A percentile compares a stretch with the other conserved stretches of the same genome.
These are phyloP conservation scores for Lacanobia oleracea DNA, from an alignment of 2,888 invertebrate species.

Conservation along the genomic window DNA sequence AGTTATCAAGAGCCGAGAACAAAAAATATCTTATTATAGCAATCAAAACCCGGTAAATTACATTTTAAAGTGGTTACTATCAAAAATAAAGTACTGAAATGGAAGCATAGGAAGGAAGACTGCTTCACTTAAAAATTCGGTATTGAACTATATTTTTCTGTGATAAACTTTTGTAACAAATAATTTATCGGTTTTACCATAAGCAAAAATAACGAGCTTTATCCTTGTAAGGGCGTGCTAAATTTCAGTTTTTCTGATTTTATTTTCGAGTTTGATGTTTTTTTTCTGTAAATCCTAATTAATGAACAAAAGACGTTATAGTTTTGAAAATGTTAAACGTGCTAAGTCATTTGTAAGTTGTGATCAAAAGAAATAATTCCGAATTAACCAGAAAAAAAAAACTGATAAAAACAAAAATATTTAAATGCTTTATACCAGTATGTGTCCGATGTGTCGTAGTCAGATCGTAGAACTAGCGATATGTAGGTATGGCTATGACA, in stretches of 20 bases:
- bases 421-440: not conserved
- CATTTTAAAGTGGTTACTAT: too few species aligned
- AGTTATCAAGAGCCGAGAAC: not conserved
- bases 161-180: not conserved
- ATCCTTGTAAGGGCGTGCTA: not conserved
- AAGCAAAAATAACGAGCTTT: not conserved
- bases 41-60: not conserved
- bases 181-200: not conserved
- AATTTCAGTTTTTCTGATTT: not conserved
- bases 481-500: not conserved
- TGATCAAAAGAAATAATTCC: not conserved
- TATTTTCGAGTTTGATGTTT: not conserved
- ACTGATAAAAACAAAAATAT: not conserved
- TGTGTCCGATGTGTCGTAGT: not conserved
- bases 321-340: not conserved
- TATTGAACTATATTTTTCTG: not conserved
- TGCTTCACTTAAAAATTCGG: not conserved
- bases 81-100: not conserved
- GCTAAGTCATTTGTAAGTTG: not conserved
- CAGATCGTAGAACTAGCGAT: not conserved
- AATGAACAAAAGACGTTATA: not conserved
- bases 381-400: not conserved
- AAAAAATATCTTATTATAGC: not conserved
- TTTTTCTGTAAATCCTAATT: not conserved
- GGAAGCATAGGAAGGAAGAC: not conserved